A percentile compares a stretch with the other conserved stretches of the same genome.
These are phyloP conservation scores for Pseudomyrmex concolor DNA, from an alignment of 1,140 invertebrate genomes.

Conservation along the genomic window DNA sequence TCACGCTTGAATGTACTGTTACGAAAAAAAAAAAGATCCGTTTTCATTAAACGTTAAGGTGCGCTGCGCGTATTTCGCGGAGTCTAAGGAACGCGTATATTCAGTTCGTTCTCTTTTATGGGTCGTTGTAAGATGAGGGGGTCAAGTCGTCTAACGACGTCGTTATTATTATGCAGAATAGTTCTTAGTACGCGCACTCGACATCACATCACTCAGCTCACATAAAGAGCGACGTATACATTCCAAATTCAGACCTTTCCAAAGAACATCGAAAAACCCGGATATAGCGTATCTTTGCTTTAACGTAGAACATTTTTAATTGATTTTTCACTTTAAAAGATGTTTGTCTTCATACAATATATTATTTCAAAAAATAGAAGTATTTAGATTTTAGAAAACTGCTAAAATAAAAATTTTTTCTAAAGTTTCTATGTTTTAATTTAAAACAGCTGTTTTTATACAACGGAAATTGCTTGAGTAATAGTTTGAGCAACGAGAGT, in stretches of 20 bases:
- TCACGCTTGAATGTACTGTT: neutral
- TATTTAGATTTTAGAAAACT: neutral
- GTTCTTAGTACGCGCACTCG: slow-evolving; percentile 58
- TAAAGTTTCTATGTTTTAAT: neutral
- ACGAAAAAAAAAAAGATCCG: neutral
- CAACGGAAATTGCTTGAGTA: neutral
- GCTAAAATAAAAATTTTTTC: neutral
- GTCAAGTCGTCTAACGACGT: slow-evolving; percentile 66
- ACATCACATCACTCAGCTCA: slow-evolving; percentile 59
- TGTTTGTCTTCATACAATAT: neutral
- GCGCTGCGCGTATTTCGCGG: neutral
- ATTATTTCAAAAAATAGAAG: neutral
- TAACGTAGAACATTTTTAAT: too few relatives aligned
- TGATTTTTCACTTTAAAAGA: neutral
- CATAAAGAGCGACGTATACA: slow-evolving; percentile 56
- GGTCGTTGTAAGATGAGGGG: slow-evolving; percentile 49
- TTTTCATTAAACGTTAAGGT: neutral
- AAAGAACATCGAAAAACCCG: neutral
- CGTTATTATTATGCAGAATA: slow-evolving; percentile 69
- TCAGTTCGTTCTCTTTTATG: neutral
- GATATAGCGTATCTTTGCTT: neutral
- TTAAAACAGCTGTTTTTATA: neutral
- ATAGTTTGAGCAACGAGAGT: neutral
- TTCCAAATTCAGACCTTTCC: neutral
- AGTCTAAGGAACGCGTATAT: neutral